Percentiles rank a stretch among this genome's conserved stretches.
Evolutionary conservation across 2,797 vertebrate genomes (phyloP).

Genomic region (Eutrigla gurnardus): DNA sequence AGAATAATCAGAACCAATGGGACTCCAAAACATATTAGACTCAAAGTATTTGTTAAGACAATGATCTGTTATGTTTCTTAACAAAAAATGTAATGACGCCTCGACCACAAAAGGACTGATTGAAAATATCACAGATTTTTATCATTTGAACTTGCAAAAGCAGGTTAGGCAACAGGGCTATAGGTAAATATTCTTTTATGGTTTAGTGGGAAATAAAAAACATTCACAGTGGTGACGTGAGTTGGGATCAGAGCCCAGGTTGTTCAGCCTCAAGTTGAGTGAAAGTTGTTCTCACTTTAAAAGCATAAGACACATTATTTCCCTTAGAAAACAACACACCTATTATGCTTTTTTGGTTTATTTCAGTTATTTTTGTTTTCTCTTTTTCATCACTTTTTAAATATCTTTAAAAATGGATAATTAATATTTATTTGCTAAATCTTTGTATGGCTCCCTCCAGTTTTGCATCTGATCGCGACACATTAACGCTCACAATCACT

Average conservation of each 20-base stretch:
- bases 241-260: constrained; percentile 4
- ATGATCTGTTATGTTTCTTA: too few relatives aligned
- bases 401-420: not conserved
- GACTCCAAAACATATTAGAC: constrained; percentile 17
- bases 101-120: not conserved
- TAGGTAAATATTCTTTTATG: not conserved
- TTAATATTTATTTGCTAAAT: not conserved
- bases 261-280: not conserved
- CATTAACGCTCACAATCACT: not conserved
- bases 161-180: not conserved
- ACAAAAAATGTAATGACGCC: fast-evolving
- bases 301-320: not conserved
- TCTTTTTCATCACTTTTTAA: not conserved
- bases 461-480: not conserved
- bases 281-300: not conserved
- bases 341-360: not conserved
- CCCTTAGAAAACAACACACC: not conserved
- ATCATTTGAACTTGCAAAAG: not conserved
- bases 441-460: not conserved
- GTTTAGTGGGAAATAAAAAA: constrained; percentile 13
- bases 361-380: not conserved
- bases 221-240: not conserved
- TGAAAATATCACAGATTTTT: not conserved
- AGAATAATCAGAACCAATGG: constrained; percentile 1
- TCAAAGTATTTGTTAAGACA: constrained; percentile 6